These are phyloP conservation scores for Crypturellus tataupa DNA, from an alignment of 2,797 vertebrate genomes.

Conservation along the genomic window DNA sequence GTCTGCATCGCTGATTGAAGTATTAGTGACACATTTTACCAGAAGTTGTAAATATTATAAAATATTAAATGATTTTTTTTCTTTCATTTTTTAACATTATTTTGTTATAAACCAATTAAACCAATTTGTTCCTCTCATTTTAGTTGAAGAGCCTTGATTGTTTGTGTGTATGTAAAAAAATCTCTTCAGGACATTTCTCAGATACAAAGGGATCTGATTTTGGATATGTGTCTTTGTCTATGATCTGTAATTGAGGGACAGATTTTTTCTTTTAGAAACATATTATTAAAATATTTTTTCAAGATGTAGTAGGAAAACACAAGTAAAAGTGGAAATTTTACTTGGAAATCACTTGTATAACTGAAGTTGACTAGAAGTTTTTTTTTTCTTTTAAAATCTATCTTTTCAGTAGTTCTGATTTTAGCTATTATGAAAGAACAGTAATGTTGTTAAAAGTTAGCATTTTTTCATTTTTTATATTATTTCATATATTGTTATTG, in stretches of 20 bases:
- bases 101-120: not conserved
- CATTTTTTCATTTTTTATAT: not conserved
- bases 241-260: not conserved
- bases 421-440: not conserved
- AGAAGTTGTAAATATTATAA: not conserved
- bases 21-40: not conserved
- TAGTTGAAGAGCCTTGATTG: not conserved
- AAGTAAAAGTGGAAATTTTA: not conserved
- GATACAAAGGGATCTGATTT: not conserved
- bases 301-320: not conserved
- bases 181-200: not conserved
- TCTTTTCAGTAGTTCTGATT: not conserved
- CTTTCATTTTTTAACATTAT: not conserved
- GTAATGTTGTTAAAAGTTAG: not conserved
- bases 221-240: not conserved
- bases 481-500: not conserved
- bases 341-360: not conserved
- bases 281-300: not conserved
- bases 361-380: fast-evolving
- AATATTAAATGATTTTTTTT: not conserved
- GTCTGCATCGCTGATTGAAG: not conserved
- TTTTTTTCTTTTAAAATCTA: not conserved
- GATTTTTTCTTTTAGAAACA: not conserved
- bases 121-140: not conserved
- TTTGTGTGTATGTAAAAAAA: not conserved